phyloP scores from a whole-genome alignment of 1,140 invertebrate genomes.

The Musca domestica region DNA sequence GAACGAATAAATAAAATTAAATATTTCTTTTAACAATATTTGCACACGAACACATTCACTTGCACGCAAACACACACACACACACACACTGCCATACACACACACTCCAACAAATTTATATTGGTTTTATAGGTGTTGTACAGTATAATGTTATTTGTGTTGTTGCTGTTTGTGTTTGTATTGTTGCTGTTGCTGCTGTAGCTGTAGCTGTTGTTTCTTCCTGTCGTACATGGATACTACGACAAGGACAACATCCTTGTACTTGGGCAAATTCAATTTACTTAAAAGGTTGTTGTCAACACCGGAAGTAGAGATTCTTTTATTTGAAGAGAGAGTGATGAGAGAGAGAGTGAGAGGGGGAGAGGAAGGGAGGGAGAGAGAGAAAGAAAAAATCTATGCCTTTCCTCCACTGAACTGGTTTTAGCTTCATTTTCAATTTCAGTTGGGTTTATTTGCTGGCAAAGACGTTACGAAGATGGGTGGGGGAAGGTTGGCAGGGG shows the following conservation, averaged over 20 bases:
- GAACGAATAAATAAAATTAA: constrained; percentile 20
- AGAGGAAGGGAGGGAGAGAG: constrained; percentile 8
- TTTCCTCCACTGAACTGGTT: background rate
- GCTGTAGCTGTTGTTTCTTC: background rate
- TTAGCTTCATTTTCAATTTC: background rate
- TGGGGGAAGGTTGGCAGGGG: background rate
- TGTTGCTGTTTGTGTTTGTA: background rate
- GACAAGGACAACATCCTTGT: background rate
- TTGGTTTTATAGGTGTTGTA: too few species aligned
- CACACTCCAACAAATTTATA: background rate
- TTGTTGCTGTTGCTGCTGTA: background rate
- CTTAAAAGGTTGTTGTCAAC: constrained; percentile 31
- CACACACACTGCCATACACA: background rate
- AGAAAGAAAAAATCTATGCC: background rate
- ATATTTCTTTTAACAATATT: constrained; percentile 20
- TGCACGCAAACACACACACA: background rate
- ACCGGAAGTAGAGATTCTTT: constrained; percentile 5
- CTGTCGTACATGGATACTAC: background rate
- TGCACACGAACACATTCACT: background rate
- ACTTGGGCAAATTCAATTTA: constrained; percentile 30
- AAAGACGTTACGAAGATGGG: background rate
- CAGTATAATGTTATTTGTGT: constrained; percentile 8
- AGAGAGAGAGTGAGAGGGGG: constrained; percentile 8
- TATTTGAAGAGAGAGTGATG: background rate
- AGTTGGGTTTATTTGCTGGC: background rate